phyloP scores from a whole-genome alignment of 2,113 vertebrate genomes.

The Chamaetylas fuelleborni region DNA sequence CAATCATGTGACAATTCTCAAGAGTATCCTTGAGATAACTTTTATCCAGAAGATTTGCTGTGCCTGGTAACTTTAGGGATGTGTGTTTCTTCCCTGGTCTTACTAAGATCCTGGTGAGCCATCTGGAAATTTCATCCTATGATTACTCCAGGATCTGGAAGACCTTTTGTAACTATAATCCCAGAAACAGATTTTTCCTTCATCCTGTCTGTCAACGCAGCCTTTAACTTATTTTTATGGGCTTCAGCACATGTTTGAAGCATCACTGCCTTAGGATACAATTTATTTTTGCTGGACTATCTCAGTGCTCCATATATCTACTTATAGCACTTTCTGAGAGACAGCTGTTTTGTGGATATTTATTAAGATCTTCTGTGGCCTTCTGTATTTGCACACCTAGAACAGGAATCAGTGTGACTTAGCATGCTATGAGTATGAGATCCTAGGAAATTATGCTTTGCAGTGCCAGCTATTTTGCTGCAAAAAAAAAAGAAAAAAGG shows the following conservation, averaged over 20 bases:
- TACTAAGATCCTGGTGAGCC: neutral
- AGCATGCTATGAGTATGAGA: neutral
- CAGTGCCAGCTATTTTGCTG: neutral
- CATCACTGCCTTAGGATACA: conserved; percentile 13
- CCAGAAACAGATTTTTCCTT: conserved; percentile 68
- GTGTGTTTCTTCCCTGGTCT: neutral
- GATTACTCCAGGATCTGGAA: conserved; percentile 45
- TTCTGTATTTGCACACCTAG: neutral
- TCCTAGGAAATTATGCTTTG: neutral
- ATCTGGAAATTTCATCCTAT: conserved; percentile 54
- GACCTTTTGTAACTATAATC: conserved; percentile 61
- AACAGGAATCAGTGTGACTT: neutral
- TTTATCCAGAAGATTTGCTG: neutral
- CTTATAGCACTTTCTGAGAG: neutral
- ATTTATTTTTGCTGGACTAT: neutral
- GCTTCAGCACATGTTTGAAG: conserved; percentile 50
- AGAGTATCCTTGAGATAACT: neutral
- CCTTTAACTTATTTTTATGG: conserved; percentile 60
- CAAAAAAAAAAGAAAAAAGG: neutral
- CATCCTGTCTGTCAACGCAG: conserved; percentile 59
- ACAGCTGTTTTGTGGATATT: neutral
- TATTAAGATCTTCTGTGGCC: neutral
- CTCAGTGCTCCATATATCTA: neutral
- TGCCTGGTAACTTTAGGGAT: neutral
- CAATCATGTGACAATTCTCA: neutral